Evolutionary conservation across 2,888 invertebrate genomes (phyloP), one percentile per base, ranked within the genome.

Genomic region (Idaea dimidiata): DNA sequence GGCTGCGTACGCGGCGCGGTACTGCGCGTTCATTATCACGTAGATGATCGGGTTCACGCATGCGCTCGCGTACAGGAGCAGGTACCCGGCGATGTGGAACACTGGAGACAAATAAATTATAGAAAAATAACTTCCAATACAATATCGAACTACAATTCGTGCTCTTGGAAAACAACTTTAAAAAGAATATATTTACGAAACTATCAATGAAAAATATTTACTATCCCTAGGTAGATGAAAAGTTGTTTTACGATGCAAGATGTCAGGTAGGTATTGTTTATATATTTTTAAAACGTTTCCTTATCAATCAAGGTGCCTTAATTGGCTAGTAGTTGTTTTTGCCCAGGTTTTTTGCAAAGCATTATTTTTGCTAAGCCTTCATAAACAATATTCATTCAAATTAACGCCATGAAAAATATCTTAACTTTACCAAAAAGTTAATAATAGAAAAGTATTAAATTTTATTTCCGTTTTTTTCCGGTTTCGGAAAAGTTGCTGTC

Each of bases 41-140:
- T 98, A 98, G 86, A 98, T 97, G 72, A 98, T 96, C 1, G 98
- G 98, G 89, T 98, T 98, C 69, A 97, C 96, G 91, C 98, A 98
- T 18, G 97, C 96, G 60, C 97, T 97, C 75, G 97, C 93, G 89
- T 97, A 98, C 74, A 98, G 93, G 76, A 97, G 94, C 55, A 98
- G 94, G 89, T 98, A 98, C 71, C 97, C 96, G 77, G 96, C 88
- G 64, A 97, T 95, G 88, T 97, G 94, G 75, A 94, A 91, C 60
- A 93, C 95, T 97, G 78, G 93, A 90, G 70, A 93, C 93, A 31
- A 68, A 60, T 16, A 43, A 1, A 24, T 24, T 24, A 24, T 24
- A 24, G n/a, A n/a, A n/a, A n/a, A n/a, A n/a, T n/a, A n/a, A n/a
- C n/a, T n/a, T n/a, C n/a, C n/a, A n/a, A n/a, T n/a, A n/a, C n/a